Base-by-base conservation (phyloP, 2,888 invertebrate genomes). In the Polydrusus cervinus region DNA sequence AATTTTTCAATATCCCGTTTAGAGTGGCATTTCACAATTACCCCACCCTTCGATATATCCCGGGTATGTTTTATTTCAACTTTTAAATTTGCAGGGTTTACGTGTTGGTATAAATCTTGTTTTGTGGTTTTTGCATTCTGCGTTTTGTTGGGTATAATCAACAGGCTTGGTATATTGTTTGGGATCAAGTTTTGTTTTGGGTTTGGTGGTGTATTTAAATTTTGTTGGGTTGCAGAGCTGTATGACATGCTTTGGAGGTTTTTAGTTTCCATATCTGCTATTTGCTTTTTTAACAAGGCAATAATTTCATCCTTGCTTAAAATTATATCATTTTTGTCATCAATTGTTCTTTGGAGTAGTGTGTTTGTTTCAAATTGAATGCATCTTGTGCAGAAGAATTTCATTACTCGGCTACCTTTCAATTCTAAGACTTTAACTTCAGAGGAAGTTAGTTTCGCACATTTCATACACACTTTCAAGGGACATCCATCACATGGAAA, bases 321-420 rank as follows among this genome's bases (percentile, higher is more conserved):
- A 65, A 65, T 65, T 18, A 65, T 65, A 47, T 9, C 45, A 65
- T 65, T 65, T 47, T 65, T 65, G 45, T 65, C 65, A 10, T 65
- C 65, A 65, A 47, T 65, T 9, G 49, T 65, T 47, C 20, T 65
- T 65, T 65, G 65, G 25, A 65, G 18, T 47, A 65, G 20, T 47
- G 65, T 20, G 13, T 65, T 65, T 65, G 47, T 65, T 65, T 55
- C 55, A 55, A 55, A 55, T 55, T 55, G 55, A 25, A 25, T 55
- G 25, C 55, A 55, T 55, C 55, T 55, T 25, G 55, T 55, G 20
- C 55, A 20, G 25, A 18, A 55, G 20, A 55, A 55, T 20, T 18
- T 55, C 25, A 55, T 20, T 20, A 20, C 25, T 20, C 18, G 18
- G 40, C 40, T 40, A 11, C 40, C 40, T 11, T 11, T 40, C 11